A percentile compares a stretch with the other conserved stretches of the same genome.
Evolutionary conservation across 2,888 invertebrate genomes (phyloP).

Genomic region (Norana najaformis): DNA sequence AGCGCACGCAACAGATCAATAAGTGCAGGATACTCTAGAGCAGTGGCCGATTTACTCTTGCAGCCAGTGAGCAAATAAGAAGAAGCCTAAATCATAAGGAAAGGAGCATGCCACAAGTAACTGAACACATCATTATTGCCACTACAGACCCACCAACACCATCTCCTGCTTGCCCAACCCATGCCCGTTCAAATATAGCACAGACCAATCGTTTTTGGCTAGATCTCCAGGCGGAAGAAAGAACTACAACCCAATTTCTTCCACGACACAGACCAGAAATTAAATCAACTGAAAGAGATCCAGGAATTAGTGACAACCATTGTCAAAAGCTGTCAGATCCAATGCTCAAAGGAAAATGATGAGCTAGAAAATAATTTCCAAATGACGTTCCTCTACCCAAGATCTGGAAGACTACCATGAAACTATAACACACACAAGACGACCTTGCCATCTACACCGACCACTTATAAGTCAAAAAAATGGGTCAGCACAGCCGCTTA

Average conservation of each 20-base stretch:
- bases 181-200: background rate
- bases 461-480: background rate
- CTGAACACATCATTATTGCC: background rate
- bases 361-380: background rate
- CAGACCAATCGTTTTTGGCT: background rate
- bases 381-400: background rate
- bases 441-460: background rate
- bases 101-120: slow-evolving; percentile 5
- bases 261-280: background rate
- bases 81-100: slow-evolving; percentile 13
- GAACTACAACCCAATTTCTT: background rate
- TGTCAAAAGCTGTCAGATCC: background rate
- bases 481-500: background rate
- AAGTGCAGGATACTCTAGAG: slow-evolving; percentile 7
- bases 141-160: background rate
- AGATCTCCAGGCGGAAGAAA: background rate
- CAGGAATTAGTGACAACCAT: background rate
- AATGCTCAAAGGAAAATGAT: slow-evolving; percentile 4
- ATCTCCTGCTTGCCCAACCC: background rate
- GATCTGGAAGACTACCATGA: background rate
- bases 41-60: background rate
- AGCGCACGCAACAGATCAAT: background rate
- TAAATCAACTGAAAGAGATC: background rate
- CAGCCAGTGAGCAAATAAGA: background rate
- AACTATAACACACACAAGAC: background rate